Percentiles rank a stretch among this genome's conserved stretches.
Evolutionary conservation across 2,113 vertebrate species (phyloP).

Genomic region (Scomber colias): DNA sequence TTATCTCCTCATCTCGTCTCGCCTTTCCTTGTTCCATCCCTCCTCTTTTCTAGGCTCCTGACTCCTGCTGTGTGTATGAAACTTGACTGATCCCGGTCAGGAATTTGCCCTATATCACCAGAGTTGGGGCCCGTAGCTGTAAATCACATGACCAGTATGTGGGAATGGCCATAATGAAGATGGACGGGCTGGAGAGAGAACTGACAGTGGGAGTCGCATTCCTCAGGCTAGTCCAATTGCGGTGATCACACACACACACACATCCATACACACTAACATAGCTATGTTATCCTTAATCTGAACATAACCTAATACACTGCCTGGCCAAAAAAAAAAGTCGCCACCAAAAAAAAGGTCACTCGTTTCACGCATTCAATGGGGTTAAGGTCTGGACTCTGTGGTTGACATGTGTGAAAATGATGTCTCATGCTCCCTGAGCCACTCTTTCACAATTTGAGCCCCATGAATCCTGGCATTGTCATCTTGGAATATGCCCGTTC

Average conservation of each 20-base stretch:
- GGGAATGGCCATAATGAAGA: constrained; percentile 76
- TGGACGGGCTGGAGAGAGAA: constrained; percentile 59
- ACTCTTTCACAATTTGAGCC: too few relatives aligned
- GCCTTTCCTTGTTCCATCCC: constrained; percentile 18
- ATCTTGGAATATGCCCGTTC: too few relatives aligned
- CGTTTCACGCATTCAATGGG: too few relatives aligned
- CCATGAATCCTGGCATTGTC: too few relatives aligned
- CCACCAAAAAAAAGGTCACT: too few relatives aligned
- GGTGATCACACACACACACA: constrained; percentile 19
- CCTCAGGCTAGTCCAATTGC: constrained; percentile 52
- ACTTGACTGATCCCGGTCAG: constrained; percentile 70
- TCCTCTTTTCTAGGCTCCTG: constrained; percentile 51
- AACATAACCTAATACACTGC: background rate
- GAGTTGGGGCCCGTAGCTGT: constrained; percentile 65
- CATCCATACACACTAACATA: background rate
- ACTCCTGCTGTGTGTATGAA: constrained; percentile 66
- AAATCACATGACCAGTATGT: constrained; percentile 80
- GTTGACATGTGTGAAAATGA: too few relatives aligned
- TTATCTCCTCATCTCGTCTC: constrained; percentile 32
- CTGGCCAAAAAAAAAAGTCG: too few relatives aligned
- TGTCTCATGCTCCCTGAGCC: too few relatives aligned
- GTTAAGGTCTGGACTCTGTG: too few relatives aligned
- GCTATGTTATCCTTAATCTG: background rate
- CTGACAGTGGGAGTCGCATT: constrained; percentile 72
- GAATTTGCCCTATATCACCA: constrained; percentile 77